These are phyloP conservation scores for Triplophysa bombifrons DNA, from an alignment of 2,797 vertebrate genomes.

Conservation along the genomic window DNA sequence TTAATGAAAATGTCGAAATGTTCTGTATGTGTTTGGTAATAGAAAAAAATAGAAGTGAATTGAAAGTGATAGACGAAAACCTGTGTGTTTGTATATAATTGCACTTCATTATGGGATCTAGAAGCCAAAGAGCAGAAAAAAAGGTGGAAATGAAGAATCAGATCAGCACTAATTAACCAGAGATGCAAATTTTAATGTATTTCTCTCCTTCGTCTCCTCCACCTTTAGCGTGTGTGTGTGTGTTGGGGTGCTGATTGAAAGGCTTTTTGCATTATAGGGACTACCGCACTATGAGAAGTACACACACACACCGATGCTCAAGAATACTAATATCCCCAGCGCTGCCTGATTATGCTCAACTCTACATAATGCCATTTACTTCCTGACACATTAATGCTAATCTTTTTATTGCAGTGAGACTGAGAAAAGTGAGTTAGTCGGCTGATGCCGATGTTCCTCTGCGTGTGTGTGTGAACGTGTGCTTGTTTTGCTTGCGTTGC, in stretches of 20 bases:
- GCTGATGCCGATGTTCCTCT: conserved; percentile 6
- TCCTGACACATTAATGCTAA: conserved; percentile 63
- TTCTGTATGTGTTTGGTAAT: background rate
- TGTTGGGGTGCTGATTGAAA: conserved; percentile 41
- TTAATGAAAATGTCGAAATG: background rate
- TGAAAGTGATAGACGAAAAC: background rate
- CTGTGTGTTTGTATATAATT: background rate
- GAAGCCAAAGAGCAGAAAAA: conserved; percentile 23
- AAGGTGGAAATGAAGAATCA: conserved; percentile 40
- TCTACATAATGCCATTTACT: conserved; percentile 60
- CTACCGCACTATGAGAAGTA: conserved; percentile 18
- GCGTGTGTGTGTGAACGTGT: conserved; percentile 33
- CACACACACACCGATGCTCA: conserved; percentile 29
- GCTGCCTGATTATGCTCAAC: conserved; percentile 49
- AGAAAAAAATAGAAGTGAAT: background rate
- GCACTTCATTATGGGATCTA: background rate
- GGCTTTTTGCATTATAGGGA: conserved; percentile 34
- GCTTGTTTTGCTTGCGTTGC: conserved; percentile 30
- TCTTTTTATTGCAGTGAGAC: conserved; percentile 57
- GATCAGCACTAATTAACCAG: conserved; percentile 38
- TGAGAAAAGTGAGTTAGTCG: conserved; percentile 40
- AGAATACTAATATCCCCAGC: conserved; percentile 48
- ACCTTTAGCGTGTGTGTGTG: background rate
- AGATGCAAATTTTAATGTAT: conserved; percentile 27
- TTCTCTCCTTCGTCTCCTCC: conserved; percentile 21